phyloP scores from a whole-genome alignment of 2,888 invertebrate genomes.

The Emmelina monodactyla region DNA sequence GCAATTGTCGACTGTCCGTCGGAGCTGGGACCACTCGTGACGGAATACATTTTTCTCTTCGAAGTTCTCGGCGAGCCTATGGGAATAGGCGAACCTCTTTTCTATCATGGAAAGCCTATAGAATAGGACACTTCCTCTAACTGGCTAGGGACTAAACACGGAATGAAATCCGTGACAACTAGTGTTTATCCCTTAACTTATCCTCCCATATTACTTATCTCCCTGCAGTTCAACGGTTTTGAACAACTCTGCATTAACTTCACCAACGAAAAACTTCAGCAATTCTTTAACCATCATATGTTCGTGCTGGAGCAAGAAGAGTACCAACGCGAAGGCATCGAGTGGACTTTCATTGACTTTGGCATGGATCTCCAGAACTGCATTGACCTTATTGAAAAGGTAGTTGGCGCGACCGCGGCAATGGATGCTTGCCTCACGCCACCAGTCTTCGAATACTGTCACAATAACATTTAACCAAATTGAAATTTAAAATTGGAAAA shows the following conservation, averaged over 20 bases:
- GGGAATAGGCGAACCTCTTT: constrained; percentile 10
- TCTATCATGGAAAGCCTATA: constrained; percentile 4
- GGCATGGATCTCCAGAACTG: constrained; percentile 96
- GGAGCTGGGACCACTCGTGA: constrained; percentile 24
- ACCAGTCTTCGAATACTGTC: constrained; percentile 36
- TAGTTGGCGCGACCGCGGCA: constrained; percentile 68
- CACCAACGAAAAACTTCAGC: constrained; percentile 97
- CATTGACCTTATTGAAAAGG: constrained; percentile 96
- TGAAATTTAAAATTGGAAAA: neutral
- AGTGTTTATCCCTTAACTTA: constrained; percentile 33
- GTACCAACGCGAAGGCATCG: constrained; percentile 92
- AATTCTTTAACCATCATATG: constrained; percentile 99
- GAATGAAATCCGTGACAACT: constrained; percentile 51
- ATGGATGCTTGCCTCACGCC: constrained; percentile 61
- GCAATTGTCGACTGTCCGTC: constrained; percentile 22
- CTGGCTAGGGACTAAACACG: constrained; percentile 33
- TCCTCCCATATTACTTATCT: constrained; percentile 45
- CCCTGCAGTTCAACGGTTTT: constrained; percentile 90
- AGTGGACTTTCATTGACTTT: constrained; percentile 97
- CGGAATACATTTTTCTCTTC: constrained; percentile 16
- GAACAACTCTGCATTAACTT: constrained; percentile 99
- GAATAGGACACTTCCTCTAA: constrained; percentile 15
- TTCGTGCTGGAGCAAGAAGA: constrained; percentile 98
- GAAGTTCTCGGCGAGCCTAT: constrained; percentile 14
- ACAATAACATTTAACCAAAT: constrained; percentile 1